A percentile compares a stretch with the other conserved stretches of the same genome.
Evolutionary conservation across 2,113 vertebrate genomes (phyloP).

Genomic region (Cervus canadensis): DNA sequence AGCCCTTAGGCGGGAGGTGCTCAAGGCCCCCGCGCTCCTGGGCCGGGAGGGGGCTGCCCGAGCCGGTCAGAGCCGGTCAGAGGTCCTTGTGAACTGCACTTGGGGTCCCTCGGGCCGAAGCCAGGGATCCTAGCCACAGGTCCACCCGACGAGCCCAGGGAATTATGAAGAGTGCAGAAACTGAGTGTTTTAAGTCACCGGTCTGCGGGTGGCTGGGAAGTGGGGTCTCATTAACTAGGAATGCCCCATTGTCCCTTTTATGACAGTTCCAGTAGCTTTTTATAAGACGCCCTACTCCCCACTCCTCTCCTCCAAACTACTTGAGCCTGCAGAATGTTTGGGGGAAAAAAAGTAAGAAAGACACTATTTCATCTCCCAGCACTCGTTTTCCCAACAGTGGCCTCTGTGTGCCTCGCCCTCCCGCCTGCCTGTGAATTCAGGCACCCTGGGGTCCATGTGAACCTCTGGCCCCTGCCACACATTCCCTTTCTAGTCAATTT

Average conservation of each 20-base stretch:
- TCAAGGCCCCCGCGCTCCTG: not conserved
- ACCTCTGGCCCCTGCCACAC: not conserved
- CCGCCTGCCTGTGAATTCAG: not conserved
- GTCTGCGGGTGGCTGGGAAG: not conserved
- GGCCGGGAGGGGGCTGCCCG: not conserved
- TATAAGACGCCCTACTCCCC: not conserved
- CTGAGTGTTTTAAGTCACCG: not conserved
- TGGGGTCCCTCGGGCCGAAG: no score
- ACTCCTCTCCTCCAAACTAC: not conserved
- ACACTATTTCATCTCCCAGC: not conserved
- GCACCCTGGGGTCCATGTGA: rapidly evolving
- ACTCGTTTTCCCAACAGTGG: not conserved
- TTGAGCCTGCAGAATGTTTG: not conserved
- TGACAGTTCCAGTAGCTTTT: rapidly evolving
- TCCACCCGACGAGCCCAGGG: not conserved
- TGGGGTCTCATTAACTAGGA: no score
- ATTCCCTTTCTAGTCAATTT: rapidly evolving
- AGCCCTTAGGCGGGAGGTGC: not conserved
- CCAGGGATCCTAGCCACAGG: not conserved
- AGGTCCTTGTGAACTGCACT: not conserved
- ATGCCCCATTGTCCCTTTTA: not conserved
- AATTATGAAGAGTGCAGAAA: not conserved
- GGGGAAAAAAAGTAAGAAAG: not conserved
- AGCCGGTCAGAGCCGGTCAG: rapidly evolving
- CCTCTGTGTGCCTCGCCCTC: no score